Conservation (phyloP, 2,113 vertebrate genomes). For the Andinoacara biseriatus region DNA sequence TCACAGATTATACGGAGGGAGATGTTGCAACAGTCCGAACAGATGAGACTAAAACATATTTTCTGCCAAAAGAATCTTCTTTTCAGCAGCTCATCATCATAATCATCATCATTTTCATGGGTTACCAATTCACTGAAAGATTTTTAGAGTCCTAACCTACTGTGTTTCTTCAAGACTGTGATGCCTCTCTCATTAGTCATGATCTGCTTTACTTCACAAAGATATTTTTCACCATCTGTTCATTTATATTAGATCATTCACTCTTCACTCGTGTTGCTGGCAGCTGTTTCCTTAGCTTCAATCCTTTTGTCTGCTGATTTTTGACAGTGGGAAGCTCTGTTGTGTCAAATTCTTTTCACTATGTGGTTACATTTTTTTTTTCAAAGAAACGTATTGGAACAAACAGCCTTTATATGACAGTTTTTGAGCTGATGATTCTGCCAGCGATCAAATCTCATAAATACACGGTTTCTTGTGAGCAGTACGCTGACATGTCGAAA, state of each 20-base stretch:
- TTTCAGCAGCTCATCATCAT: too few species aligned
- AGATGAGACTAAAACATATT: too few species aligned
- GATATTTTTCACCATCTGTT: neutral
- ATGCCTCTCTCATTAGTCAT: neutral
- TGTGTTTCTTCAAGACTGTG: neutral
- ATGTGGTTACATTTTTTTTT: neutral
- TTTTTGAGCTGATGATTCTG: too few species aligned
- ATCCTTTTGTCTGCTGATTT: neutral
- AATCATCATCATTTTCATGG: too few species aligned
- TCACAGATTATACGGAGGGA: neutral
- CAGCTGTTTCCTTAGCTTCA: neutral
- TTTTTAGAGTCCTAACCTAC: neutral
- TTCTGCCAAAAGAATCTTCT: too few species aligned
- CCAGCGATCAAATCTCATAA: too few species aligned
- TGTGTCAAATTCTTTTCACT: neutral
- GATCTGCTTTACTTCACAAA: neutral
- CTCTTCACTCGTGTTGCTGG: neutral
- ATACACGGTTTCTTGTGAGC: too few species aligned
- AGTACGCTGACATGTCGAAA: too few species aligned
- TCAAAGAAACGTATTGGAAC: neutral
- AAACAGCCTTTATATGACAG: neutral
- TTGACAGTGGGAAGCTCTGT: neutral
- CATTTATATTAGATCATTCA: neutral
- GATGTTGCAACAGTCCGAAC: too few species aligned
- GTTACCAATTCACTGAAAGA: neutral